A percentile compares a stretch with the other conserved stretches of the same genome.
phyloP scores from a whole-genome alignment of 1,140 invertebrate genomes.

The Anastrepha ludens region DNA sequence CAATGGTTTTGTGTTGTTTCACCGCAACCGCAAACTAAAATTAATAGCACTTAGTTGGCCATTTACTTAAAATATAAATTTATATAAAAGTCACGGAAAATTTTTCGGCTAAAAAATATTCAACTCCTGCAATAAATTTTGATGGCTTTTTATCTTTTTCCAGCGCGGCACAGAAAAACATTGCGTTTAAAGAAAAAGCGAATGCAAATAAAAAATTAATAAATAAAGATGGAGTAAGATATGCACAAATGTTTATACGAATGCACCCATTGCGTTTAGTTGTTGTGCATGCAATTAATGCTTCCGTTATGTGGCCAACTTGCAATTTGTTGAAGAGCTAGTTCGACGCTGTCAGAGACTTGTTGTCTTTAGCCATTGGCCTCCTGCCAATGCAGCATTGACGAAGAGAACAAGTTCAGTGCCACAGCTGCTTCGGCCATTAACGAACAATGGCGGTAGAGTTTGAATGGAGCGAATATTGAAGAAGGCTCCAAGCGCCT shows the following conservation, averaged over 20 bases:
- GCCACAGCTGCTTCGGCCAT: not conserved
- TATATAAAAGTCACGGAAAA: too few relatives aligned
- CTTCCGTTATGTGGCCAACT: slow-evolving; percentile 45
- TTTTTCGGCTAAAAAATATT: too few relatives aligned
- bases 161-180: too few relatives aligned
- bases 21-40: too few relatives aligned
- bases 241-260: not conserved
- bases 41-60: too few relatives aligned
- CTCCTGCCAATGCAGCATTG: too few relatives aligned
- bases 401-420: not conserved
- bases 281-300: slow-evolving; percentile 43
- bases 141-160: too few relatives aligned
- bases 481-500: not conserved
- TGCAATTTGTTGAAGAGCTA: slow-evolving; percentile 2
- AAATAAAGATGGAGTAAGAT: not conserved
- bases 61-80: too few relatives aligned
- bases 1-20: too few relatives aligned
- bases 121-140: too few relatives aligned
- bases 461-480: not conserved
- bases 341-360: not conserved
- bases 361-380: not conserved
- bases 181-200: not conserved
- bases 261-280: not conserved
- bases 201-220: not conserved
- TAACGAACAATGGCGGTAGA: not conserved